A percentile compares a stretch with the other conserved stretches of the same genome.
phyloP scores from a whole-genome alignment of 64 coral and sea anemone genomes.

The Dendronephthya gigantea region DNA sequence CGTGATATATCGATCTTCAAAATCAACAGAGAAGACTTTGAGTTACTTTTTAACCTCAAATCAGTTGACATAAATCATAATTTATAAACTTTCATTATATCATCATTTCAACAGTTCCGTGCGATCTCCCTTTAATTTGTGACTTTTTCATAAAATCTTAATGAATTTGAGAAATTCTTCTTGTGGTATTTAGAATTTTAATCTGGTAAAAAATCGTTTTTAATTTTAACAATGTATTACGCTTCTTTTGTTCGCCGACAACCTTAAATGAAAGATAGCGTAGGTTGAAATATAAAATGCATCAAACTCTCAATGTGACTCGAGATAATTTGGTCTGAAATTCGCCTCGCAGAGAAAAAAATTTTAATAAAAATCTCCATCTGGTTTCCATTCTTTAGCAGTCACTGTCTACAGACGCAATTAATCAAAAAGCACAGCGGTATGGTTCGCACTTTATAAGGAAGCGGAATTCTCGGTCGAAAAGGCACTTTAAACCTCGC shows the following conservation, averaged over 20 bases:
- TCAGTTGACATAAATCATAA: no score
- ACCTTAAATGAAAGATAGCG: background rate
- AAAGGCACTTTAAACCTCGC: background rate
- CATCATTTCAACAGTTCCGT: no score
- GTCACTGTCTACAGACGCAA: background rate
- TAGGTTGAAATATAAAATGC: background rate
- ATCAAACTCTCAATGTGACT: no score
- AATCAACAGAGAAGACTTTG: no score
- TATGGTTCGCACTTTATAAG: background rate
- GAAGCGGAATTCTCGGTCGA: background rate
- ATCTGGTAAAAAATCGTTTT: background rate
- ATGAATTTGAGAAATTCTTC: background rate
- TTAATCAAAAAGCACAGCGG: background rate
- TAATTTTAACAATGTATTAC: background rate
- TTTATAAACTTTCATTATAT: no score
- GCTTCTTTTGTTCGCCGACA: background rate
- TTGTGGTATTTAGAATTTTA: background rate
- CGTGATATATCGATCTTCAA: no score
- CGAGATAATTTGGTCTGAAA: background rate
- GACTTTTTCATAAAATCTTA: no score
- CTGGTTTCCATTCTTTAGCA: background rate
- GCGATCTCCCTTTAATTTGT: no score
- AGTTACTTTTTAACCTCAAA: no score
- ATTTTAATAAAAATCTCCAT: background rate
- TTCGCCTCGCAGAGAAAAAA: background rate